Percentiles rank a stretch among this genome's conserved stretches.
Conservation (phyloP, 2,888 invertebrate genomes). For the Chelonus formosanus region DNA sequence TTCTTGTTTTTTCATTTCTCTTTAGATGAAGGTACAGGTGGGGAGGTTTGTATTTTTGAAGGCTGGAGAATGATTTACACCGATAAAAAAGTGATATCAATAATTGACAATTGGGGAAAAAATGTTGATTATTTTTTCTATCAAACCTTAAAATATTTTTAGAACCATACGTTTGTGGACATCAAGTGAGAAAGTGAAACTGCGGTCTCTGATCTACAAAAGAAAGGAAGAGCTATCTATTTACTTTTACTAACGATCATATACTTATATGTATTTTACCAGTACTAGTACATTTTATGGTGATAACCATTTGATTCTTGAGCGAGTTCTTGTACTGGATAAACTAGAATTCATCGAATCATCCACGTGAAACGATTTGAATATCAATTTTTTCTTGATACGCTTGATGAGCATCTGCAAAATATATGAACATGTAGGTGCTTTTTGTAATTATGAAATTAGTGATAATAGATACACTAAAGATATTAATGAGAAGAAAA, state of each 20-base stretch:
- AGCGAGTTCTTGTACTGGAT: not conserved
- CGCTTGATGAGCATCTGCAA: too few species aligned
- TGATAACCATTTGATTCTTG: not conserved
- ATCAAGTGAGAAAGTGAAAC: slow-evolving; percentile 34
- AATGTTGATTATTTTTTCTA: not conserved
- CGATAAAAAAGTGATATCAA: not conserved
- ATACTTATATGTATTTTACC: slow-evolving; percentile 7
- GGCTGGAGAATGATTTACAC: not conserved
- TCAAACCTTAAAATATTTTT: slow-evolving; percentile 5
- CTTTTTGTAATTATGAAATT: too few species aligned
- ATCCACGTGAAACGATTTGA: not conserved
- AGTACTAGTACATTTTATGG: not conserved
- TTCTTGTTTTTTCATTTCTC: slow-evolving; percentile 7
- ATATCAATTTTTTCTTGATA: not conserved
- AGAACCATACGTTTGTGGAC: not conserved
- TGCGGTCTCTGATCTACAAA: slow-evolving; percentile 26
- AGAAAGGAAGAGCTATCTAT: slow-evolving; percentile 29
- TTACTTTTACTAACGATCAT: slow-evolving; percentile 27
- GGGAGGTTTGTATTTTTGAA: not conserved
- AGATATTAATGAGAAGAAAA: too few species aligned
- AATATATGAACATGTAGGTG: too few species aligned
- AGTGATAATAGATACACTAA: too few species aligned
- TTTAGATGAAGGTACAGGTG: slow-evolving; percentile 8
- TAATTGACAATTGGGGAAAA: not conserved
- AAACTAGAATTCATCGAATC: slow-evolving; percentile 1